Evolutionary conservation across 1,140 invertebrate species (phyloP), one percentile per base, ranked within the genome.

Genomic region (Medauroidea extradentata): DNA sequence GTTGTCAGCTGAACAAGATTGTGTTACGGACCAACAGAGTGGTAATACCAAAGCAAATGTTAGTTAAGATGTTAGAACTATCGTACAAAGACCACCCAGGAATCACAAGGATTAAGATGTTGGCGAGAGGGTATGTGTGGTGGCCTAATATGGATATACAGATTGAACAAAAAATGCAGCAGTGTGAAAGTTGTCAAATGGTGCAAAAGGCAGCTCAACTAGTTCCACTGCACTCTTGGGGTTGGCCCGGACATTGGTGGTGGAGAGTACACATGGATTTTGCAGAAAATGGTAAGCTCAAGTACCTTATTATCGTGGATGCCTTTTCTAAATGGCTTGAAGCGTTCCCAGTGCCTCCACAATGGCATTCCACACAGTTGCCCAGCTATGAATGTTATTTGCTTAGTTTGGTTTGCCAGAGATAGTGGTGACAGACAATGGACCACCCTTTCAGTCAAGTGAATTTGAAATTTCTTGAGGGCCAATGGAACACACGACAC

Each of bases 101-200:
- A 7, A 75, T 80, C 1, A 65, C 71, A 14, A 72, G 73, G 61
- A 83, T 79, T 68, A 83, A 83, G 65, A 61, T 70, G 16, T 51
- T 80, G 9, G 80, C 79, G 4, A 58, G 78, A 41, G 67, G 66
- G 38, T 75, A 78, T 61, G 68, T 79, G 8, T 83, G 73, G 63
- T 83, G 79, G 77, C 74, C 71, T 16, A 65, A 67, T 3, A 72
- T 83, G 1, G 74, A 81, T 46, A 62, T 63, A n/a, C 75, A 81
- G 5, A 72, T 78, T 5, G 72, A 75, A 65, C 23, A 43, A 4
- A 56, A 70, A 23, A 67, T 69, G 8, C 63, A 66, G 23, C 44
- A 50, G 1, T 82, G 79, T 62, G 39, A 59, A 7, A 50, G 46
- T 8, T 75, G 74, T 61, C 44, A 46, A 25, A 5, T 21, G n/a